Evolutionary conservation across 23 tunicate genomes (phyloP).

Genomic region (Corella eumyota): DNA sequence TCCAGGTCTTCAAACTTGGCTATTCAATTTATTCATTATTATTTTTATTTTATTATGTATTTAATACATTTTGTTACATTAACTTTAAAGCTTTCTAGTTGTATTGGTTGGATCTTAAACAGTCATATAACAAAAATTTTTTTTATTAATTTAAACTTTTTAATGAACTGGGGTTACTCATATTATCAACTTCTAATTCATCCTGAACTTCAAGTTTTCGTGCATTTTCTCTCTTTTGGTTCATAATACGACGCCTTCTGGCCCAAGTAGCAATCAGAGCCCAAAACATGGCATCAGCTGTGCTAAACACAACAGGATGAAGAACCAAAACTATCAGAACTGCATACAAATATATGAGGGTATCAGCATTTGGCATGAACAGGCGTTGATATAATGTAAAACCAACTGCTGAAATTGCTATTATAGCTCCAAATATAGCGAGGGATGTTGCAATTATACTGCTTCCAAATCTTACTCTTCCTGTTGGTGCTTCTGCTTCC

Average conservation of each 20-base stretch:
- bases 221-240: conserved; percentile 16
- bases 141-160: too few relatives aligned
- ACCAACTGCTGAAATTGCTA: conserved; percentile 12
- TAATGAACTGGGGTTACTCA: too few relatives aligned
- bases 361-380: conserved; percentile 60
- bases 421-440: conserved; percentile 8
- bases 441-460: conserved; percentile 7
- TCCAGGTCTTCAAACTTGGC: too few relatives aligned
- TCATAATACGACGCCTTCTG: conserved; percentile 32
- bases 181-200: too few relatives aligned
- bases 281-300: conserved; percentile 33
- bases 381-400: conserved; percentile 32
- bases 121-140: too few relatives aligned
- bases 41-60: too few relatives aligned
- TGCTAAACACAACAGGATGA: conserved; percentile 29
- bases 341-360: conserved; percentile 58
- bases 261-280: conserved; percentile 37
- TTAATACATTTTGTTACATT: too few relatives aligned
- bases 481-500: conserved; percentile 34
- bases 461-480: conserved; percentile 19
- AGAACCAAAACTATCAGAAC: conserved; percentile 26
- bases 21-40: too few relatives aligned
- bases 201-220: too few relatives aligned
- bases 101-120: too few relatives aligned
- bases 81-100: too few relatives aligned